Base-by-base conservation (phyloP, 1,140 invertebrate genomes). In the Drosophila azteca region DNA sequence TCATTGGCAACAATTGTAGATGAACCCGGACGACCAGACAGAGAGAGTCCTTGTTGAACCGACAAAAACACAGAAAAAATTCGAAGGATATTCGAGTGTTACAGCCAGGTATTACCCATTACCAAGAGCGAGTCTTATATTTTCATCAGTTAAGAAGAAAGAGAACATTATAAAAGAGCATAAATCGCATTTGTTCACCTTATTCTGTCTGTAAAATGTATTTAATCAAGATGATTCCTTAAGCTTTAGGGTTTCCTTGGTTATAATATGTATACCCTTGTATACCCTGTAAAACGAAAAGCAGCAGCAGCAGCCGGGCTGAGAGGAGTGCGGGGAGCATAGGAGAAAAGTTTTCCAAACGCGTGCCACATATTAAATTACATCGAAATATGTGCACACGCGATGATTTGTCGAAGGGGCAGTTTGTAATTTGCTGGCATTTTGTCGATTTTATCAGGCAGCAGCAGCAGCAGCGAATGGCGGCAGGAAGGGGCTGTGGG, bases 341-440 rank as follows among this genome's bases (percentile, higher is more conserved):
- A 69, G 71, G 26, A 35, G 77, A 77, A 85, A 87, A 77, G 68
- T 82, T 75, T 53, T 44, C 66, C 65, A 70, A 66, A 88, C 82
- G 82, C 82, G 82, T 87, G 82, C 83, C 83, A 87, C 83, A 87
- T 87, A 87, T 87, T 87, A 87, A 87, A 87, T 87, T 87, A 87
- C 82, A 87, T 76, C 78, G 83, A 87, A 87, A 83, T 83, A 83
- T 83, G 79, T 83, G 78, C 82, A 87, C 63, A 78, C 51, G 35
- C 35, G 78, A 78, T 71, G 76, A 66, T 68, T 68, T 62, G 66
- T 54, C 48, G 75, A 57, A 45, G 76, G 73, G 78, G 55, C 78
- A 87, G 75, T 66, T 88, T 82, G 83, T 87, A 87, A 87, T 87
- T 87, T 87, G 66, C 83, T 82, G 82, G 83, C 70, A 87, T 88